Percentiles rank a stretch among this genome's conserved stretches.
phyloP scores from a whole-genome alignment of 2,113 vertebrate species.

The Ia io region DNA sequence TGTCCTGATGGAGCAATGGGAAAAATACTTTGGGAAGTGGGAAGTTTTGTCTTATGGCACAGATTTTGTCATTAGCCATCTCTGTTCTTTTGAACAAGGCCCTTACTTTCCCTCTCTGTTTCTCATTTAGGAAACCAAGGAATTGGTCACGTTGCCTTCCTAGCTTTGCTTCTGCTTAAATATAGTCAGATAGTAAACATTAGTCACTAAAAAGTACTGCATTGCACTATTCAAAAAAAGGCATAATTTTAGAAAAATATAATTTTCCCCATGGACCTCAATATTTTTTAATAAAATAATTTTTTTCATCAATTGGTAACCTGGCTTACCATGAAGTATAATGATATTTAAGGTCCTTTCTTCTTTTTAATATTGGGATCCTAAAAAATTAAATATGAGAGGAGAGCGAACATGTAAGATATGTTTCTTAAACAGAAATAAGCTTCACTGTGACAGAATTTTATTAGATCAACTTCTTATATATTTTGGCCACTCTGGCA shows the following conservation, averaged over 20 bases:
- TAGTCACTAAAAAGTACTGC: neutral
- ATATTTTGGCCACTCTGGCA: neutral
- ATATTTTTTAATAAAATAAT: slow-evolving; percentile 15
- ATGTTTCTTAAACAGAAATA: neutral
- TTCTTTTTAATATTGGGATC: neutral
- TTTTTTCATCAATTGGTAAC: neutral
- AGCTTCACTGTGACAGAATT: neutral
- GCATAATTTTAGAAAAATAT: neutral
- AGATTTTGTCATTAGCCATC: neutral
- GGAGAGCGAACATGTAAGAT: neutral
- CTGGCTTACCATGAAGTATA: neutral
- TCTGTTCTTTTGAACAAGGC: neutral
- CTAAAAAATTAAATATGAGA: neutral
- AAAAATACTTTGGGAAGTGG: neutral
- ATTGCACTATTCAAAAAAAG: neutral
- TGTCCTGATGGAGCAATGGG: neutral
- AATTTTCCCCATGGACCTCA: neutral
- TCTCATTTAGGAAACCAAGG: neutral
- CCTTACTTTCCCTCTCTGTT: neutral
- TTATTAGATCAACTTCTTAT: neutral
- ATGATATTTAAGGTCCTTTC: neutral
- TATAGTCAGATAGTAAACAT: neutral
- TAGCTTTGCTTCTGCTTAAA: neutral
- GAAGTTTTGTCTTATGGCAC: neutral
- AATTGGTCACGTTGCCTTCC: neutral